Conservation (phyloP, 2,888 invertebrate genomes). For the Drosophila peninsularis region DNA sequence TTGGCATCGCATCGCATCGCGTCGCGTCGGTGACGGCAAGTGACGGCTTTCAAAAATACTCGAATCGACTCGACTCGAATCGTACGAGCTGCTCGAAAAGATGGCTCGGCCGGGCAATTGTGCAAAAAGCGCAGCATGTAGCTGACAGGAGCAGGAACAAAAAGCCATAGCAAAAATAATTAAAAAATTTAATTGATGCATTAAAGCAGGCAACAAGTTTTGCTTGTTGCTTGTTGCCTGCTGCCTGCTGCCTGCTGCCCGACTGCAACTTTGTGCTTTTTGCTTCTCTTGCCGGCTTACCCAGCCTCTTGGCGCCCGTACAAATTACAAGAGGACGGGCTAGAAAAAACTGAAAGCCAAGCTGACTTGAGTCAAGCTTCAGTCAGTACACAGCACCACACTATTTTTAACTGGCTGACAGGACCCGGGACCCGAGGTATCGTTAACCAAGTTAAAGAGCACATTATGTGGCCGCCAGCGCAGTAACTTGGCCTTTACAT, state of each 20-base stretch:
- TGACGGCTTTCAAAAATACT: constrained; percentile 72
- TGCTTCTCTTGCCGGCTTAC: constrained; percentile 24
- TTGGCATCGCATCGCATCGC: constrained; percentile 1
- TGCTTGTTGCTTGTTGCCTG: constrained; percentile 31
- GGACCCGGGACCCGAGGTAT: constrained; percentile 45
- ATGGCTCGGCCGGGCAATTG: constrained; percentile 37
- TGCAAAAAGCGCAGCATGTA: constrained; percentile 69
- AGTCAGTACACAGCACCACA: constrained; percentile 28
- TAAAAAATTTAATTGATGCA: constrained; percentile 80
- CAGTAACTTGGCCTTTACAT: constrained; percentile 26
- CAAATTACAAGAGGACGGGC: constrained; percentile 21
- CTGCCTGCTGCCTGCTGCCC: constrained; percentile 9
- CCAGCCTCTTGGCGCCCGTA: constrained; percentile 44
- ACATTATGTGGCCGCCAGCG: constrained; percentile 56
- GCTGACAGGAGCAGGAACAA: constrained; percentile 71
- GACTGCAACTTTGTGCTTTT: constrained; percentile 32
- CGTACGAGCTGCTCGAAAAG: constrained; percentile 41
- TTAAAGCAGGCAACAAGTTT: constrained; percentile 74
- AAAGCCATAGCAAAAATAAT: constrained; percentile 68
- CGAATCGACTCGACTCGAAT: constrained; percentile 37
- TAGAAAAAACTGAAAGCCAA: constrained; percentile 29
- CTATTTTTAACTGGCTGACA: constrained; percentile 71
- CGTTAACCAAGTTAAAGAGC: constrained; percentile 60
- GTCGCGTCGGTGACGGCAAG: constrained; percentile 45
- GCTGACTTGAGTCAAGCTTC: constrained; percentile 15